Evolutionary conservation across 2,888 invertebrate species (phyloP), one percentile per base, ranked within the genome.

Genomic region (Euplexia lucipara): DNA sequence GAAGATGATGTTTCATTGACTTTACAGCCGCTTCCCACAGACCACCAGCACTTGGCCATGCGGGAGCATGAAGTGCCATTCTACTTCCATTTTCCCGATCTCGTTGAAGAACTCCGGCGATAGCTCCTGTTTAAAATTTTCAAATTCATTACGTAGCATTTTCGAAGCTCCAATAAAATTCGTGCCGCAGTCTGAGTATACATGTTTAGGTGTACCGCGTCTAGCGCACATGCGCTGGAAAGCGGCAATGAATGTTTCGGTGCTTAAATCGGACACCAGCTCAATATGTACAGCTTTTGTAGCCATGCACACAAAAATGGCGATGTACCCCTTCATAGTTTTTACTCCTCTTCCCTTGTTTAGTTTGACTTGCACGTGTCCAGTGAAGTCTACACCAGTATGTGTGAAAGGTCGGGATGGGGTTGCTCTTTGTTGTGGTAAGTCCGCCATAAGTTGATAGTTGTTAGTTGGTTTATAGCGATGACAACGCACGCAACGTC

Each of bases 271-370:
- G 4, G 48, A 48, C 16, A 18, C 48, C 12, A 32, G 32, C 32
- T 48, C 48, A 32, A 48, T 48, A 16, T 32, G 32, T 12, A 48
- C 48, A 30, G 48, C 48, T 48, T 18, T 48, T 4, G 48, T 48
- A 18, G 44, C 7, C 44, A 44, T 22, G 44, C 44, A 44, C 20
- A 44, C 44, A 12, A 44, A 44, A 8, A 44, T 7, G 7, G 22
- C 44, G 44, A 44, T 44, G 20, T 44, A 44, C 20, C 20, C n/a
- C n/a, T n/a, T n/a, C n/a, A n/a, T n/a, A n/a, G n/a, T n/a, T n/a
- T n/a, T n/a, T n/a, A n/a, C n/a, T n/a, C n/a, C n/a, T n/a, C n/a
- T n/a, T n/a, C n/a, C n/a, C n/a, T n/a, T n/a, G n/a, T n/a, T n/a
- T n/a, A n/a, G n/a, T n/a, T n/a, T n/a, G n/a, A n/a, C n/a, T n/a